Evolutionary conservation across 2,797 vertebrate genomes (phyloP), one percentile per base, ranked within the genome.

Genomic region (Hypotaenidia philippensis): DNA sequence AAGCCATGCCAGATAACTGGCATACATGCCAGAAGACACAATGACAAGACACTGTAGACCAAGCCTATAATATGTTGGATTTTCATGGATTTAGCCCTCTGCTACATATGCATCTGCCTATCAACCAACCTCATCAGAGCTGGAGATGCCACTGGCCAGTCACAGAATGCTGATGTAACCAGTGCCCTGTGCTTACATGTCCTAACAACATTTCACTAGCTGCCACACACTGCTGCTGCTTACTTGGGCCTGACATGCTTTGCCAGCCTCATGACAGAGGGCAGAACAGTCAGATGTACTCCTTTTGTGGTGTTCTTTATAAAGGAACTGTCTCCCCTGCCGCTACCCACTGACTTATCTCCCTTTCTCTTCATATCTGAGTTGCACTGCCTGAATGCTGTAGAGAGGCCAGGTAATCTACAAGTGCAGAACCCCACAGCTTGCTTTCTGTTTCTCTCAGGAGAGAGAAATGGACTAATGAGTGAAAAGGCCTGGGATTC

Each of bases 121-220:
- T 26, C 36, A 81, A 38, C 29, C 56, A 66, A 1, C 5, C 6
- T 78, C 6, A 5, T 71, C 38, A 45, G 41, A 55, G 20, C 29
- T 45, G 38, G n/a, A 71, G 52, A 38, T 38, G 29, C 29, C 52
- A 22, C 23, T 23, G 27, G 6, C 44, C 77, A 56, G 40, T 23
- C 36, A 25, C 0, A 60, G 26, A 21, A 53, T 40, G 17, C 8
- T 1, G 1, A 1, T 1, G 13, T 23, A 65, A 65, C 8, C 47
- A 49, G 4, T 23, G 11, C 10, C 15, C 11, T 56, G 6, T 13
- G 13, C 23, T 56, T 38, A 18, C 26, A n/a, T 2, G 1, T 18
- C 14, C 15, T 57, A 31, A 26, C 11, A 72, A 34, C 6, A 4
- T 52, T 49, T 89, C 40, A 26, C 40, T 53, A 60, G 25, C 41